Conservation (phyloP, 1,140 invertebrate genomes). For the Manduca sexta region DNA sequence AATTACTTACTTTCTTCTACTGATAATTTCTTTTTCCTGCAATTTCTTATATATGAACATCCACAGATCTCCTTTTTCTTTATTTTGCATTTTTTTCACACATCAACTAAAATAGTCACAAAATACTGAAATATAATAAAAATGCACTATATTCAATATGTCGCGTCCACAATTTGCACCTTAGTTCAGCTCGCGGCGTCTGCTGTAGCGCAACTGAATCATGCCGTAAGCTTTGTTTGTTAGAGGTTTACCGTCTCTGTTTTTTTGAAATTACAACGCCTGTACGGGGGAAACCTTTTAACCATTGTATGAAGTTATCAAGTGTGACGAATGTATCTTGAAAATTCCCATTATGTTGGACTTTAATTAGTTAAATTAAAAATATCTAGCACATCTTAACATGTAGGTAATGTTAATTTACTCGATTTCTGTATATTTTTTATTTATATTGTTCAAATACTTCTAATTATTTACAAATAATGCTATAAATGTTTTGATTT, state of each 20-base stretch:
- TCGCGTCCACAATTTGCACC: background rate
- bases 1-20: conserved; percentile 44
- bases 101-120: background rate
- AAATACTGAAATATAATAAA: background rate
- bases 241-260: conserved; percentile 45
- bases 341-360: background rate
- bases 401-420: too few species aligned
- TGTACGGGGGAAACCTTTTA: conserved; percentile 3
- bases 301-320: conserved; percentile 9
- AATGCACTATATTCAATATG: background rate
- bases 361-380: background rate
- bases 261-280: conserved; percentile 52
- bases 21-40: conserved; percentile 54
- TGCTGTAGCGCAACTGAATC: conserved; percentile 28
- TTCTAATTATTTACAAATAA: too few species aligned
- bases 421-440: too few species aligned
- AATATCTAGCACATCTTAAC: too few species aligned
- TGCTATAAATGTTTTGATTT: too few species aligned
- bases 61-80: conserved; percentile 46
- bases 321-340: background rate
- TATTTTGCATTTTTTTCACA: conserved; percentile 25
- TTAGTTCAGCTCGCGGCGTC: conserved; percentile 23
- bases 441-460: too few species aligned
- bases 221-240: conserved; percentile 44
- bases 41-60: conserved; percentile 53